Base-by-base conservation (phyloP, 2,888 invertebrate genomes). In the Leucophenga montana region DNA sequence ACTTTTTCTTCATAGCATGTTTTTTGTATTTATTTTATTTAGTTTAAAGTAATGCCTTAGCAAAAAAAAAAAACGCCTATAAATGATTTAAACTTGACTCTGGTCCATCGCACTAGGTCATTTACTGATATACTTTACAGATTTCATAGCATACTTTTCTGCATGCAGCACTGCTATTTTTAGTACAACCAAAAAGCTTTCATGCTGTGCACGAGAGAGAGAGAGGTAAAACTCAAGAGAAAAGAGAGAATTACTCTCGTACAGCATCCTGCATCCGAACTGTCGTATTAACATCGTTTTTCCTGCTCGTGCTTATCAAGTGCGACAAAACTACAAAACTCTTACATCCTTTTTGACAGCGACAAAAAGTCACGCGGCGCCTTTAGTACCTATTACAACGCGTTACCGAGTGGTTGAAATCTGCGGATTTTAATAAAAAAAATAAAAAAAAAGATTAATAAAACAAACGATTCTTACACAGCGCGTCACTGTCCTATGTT, bases 381-480 rank as follows among this genome's bases (percentile, higher is more conserved):
- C 84, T 87, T 88, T 87, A 88, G 88, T 88, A 88, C 87, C 87
- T 87, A 86, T 88, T 87, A 85, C 87, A 87, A 88, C 85, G 87
- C 87, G 86, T 86, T 79, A 82, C 84, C 85, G 84, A 85, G 81
- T 86, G 86, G 88, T 86, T 85, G 82, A 73, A 78, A 74, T 74
- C 82, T 78, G 73, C 81, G 82, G 79, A 79, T 2, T 27, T 2
- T 27, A 27, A 27, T 3, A 4, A 27, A 27, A 39, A 5, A 39
- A 39, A 39, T 5, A 39, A 5, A 39, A 39, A 39, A 3, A 33
- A 33, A 33, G 8, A 5, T 33, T 33, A 8, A 33, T 5, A 33
- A 33, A 39, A 27, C 4, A 27, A 27, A 27, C 3, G 27, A 27
- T 4, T 39, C 8, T 39, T 39, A 5, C 11, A 1, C 39, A 39